phyloP scores from a whole-genome alignment of 2,113 vertebrate species.

The Pelusios castaneus region DNA sequence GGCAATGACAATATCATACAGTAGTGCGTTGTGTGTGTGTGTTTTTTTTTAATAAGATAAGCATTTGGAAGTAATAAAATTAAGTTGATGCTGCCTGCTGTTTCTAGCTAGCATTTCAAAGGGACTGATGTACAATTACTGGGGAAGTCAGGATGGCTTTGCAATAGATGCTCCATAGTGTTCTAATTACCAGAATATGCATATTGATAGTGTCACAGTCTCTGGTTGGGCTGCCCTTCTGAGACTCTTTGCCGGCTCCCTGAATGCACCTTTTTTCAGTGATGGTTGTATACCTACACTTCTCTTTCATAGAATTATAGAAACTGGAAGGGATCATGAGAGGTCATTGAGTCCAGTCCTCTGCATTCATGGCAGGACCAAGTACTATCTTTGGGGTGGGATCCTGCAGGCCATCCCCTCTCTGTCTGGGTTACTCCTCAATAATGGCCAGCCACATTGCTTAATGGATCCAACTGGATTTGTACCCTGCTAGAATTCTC shows the following conservation, averaged over 20 bases:
- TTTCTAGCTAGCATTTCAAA: background rate
- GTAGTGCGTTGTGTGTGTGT: no score
- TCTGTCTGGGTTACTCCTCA: background rate
- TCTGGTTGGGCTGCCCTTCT: background rate
- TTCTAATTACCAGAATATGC: background rate
- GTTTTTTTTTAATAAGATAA: background rate
- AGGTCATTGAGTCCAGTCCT: no score
- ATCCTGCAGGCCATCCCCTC: background rate
- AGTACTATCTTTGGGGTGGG: background rate
- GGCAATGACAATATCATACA: background rate
- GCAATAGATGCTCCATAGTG: background rate
- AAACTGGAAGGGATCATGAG: no score
- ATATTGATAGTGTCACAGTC: background rate
- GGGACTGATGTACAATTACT: background rate
- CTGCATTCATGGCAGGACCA: no score
- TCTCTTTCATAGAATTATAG: no score
- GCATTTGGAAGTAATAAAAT: no score
- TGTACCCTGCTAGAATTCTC: background rate
- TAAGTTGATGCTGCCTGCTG: background rate
- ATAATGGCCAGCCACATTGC: background rate
- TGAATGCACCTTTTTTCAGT: background rate
- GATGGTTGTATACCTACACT: background rate
- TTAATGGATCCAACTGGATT: background rate
- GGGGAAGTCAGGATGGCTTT: background rate
- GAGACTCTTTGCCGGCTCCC: background rate